phyloP scores from a whole-genome alignment of 2,113 vertebrate genomes.

The Prunella fulvescens region DNA sequence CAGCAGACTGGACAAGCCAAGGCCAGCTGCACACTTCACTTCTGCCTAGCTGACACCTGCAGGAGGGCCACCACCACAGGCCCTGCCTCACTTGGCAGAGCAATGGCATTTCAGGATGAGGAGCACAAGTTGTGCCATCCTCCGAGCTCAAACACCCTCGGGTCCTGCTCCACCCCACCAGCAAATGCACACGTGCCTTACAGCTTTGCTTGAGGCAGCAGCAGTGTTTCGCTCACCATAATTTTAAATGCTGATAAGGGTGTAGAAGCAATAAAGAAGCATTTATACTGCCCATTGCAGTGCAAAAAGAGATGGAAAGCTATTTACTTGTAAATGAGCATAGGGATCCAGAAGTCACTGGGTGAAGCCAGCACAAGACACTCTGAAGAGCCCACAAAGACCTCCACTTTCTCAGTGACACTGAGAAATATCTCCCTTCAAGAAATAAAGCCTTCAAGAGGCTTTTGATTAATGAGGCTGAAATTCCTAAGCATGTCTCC shows the following conservation, averaged over 20 bases:
- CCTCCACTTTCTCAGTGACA: background rate
- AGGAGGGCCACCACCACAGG: rapidly evolving
- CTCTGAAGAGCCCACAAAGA: background rate
- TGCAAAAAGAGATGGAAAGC: background rate
- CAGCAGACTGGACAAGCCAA: background rate
- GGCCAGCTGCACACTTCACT: background rate
- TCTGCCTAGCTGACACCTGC: background rate
- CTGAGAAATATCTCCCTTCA: background rate
- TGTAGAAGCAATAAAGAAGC: background rate
- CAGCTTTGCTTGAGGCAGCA: background rate
- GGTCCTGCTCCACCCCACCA: too few species aligned
- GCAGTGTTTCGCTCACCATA: rapidly evolving
- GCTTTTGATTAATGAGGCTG: background rate
- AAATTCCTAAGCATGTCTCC: background rate
- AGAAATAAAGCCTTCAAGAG: background rate
- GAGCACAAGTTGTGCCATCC: background rate
- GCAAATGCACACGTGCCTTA: background rate
- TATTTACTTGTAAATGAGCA: background rate
- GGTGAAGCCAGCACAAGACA: background rate
- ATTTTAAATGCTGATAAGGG: background rate
- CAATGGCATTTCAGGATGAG: rapidly evolving
- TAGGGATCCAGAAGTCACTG: background rate
- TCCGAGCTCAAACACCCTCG: background rate
- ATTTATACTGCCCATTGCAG: background rate
- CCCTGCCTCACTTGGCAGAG: background rate